phyloP scores from a whole-genome alignment of 2,888 invertebrate genomes.

The Protodeltote pygarga region DNA sequence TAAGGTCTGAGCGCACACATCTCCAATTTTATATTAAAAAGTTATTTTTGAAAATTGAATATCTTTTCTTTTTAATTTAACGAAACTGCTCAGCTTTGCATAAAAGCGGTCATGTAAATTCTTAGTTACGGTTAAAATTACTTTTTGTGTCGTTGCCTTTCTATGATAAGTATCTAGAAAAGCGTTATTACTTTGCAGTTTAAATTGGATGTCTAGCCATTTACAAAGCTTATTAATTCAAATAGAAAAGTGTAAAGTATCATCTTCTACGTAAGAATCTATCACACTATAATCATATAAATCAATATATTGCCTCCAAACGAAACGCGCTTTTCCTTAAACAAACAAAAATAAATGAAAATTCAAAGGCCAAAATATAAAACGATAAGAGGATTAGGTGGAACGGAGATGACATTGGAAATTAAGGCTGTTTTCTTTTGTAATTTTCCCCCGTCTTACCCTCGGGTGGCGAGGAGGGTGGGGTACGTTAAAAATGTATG shows the following conservation, averaged over 20 bases:
- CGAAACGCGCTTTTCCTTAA: conserved; percentile 76
- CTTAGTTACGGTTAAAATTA: too few species aligned
- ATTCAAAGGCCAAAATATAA: conserved; percentile 86
- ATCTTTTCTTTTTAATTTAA: conserved; percentile 5
- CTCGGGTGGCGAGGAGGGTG: conserved; percentile 58
- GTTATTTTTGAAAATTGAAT: conserved; percentile 22
- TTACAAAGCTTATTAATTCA: too few species aligned
- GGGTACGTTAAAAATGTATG: conserved; percentile 84
- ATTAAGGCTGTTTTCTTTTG: conserved; percentile 87
- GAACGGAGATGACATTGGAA: conserved; percentile 87
- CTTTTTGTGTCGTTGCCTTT: too few species aligned
- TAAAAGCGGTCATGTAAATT: too few species aligned
- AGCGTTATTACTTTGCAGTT: too few species aligned
- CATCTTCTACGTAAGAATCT: conserved; percentile 29
- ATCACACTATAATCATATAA: conserved; percentile 55
- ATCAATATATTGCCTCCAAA: conserved; percentile 67
- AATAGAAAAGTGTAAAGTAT: too few species aligned
- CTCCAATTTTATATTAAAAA: conserved; percentile 30
- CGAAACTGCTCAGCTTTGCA: too few species aligned
- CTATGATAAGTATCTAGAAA: too few species aligned
- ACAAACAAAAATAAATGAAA: conserved; percentile 86
- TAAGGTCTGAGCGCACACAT: conserved; percentile 23
- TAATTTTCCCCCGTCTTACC: conserved; percentile 84
- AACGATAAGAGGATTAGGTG: conserved; percentile 86
- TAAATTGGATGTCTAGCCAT: too few species aligned